A percentile compares a stretch with the other conserved stretches of the same genome.
phyloP scores from a whole-genome alignment of 2,113 vertebrate genomes.

The Rhodinocichla rosea region DNA sequence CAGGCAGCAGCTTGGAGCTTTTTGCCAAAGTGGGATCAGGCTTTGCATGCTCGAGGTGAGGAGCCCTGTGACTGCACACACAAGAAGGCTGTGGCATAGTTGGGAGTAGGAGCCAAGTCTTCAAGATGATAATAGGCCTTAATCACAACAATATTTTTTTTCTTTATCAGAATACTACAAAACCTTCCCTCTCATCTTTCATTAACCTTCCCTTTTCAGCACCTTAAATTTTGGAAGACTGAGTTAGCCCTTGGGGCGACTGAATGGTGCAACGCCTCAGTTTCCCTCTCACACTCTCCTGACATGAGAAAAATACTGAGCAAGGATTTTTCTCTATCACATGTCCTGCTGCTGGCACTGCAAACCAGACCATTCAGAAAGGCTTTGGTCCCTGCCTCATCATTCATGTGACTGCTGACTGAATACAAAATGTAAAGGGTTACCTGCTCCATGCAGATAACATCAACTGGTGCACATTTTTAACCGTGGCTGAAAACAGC shows the following conservation, averaged over 20 bases:
- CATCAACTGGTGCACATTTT: conserved; percentile 21
- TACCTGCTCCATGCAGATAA: conserved; percentile 4
- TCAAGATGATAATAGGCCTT: not conserved
- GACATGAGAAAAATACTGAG: conserved; percentile 2
- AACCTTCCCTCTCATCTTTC: not conserved
- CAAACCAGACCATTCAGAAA: not conserved
- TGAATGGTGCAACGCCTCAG: not conserved
- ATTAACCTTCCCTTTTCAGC: not conserved
- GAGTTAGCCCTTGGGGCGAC: not conserved
- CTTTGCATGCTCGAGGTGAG: fast-evolving
- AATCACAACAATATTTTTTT: not conserved
- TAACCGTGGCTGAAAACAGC: not conserved
- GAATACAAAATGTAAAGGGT: not conserved
- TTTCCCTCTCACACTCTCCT: not conserved
- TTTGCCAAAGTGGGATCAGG: fast-evolving
- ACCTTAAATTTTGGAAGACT: not conserved
- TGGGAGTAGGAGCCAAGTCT: not conserved
- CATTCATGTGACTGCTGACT: conserved; percentile 55
- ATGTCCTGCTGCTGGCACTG: conserved; percentile 22
- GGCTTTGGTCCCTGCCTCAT: not conserved
- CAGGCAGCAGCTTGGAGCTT: not conserved
- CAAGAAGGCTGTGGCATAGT: not conserved
- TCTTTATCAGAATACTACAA: not conserved
- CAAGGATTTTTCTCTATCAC: not conserved
- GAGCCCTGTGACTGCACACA: not conserved